Conservation (phyloP, 2,113 vertebrate genomes). For the Hassar affinis region DNA sequence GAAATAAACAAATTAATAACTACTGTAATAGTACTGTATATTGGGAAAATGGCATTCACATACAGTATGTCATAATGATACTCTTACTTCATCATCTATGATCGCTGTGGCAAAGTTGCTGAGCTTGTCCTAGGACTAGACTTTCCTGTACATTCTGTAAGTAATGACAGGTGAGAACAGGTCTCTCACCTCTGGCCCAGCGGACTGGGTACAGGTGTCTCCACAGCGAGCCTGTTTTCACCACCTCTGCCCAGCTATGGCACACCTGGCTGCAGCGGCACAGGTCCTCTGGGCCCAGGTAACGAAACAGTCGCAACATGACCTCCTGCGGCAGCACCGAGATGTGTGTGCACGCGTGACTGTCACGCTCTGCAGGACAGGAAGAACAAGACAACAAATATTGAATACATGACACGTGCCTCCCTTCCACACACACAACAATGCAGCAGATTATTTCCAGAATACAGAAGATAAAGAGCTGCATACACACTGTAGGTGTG, state of each 20-base stretch:
- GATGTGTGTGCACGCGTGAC: conserved; percentile 72
- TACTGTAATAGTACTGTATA: no score
- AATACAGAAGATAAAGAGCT: neutral
- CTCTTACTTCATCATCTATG: no score
- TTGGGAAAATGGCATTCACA: no score
- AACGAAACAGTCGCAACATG: conserved; percentile 88
- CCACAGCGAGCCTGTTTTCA: conserved; percentile 91
- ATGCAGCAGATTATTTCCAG: neutral
- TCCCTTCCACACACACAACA: neutral
- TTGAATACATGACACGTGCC: no score
- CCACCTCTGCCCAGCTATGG: conserved; percentile 83
- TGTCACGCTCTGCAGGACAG: conserved; percentile 62
- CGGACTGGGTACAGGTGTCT: conserved; percentile 92
- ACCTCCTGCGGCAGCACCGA: conserved; percentile 88
- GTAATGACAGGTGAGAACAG: neutral
- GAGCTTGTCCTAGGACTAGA: neutral
- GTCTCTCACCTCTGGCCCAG: conserved; percentile 88
- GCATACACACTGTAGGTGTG: neutral
- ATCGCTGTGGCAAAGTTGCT: neutral
- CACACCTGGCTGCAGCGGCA: conserved; percentile 92
- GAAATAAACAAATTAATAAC: no score
- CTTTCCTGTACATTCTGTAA: neutral
- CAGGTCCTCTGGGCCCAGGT: conserved; percentile 85
- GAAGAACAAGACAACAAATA: neutral
- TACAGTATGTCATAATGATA: no score